Evolutionary conservation across 2,888 invertebrate genomes (phyloP), one percentile per base, ranked within the genome.

Genomic region (Trisateles emortualis): DNA sequence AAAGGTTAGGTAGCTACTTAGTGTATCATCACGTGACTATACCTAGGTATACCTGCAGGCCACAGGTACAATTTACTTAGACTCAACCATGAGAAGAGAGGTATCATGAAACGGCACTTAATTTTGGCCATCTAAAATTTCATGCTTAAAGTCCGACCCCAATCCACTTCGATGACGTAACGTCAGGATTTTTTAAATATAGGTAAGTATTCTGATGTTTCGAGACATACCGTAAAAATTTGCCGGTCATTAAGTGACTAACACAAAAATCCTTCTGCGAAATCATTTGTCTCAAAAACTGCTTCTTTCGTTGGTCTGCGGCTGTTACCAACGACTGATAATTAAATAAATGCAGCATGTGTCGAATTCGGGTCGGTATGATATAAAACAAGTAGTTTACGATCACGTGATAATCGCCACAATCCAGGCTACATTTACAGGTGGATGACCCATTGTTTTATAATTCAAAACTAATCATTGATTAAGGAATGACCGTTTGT

Each of bases 311-410:
- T 54, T 22, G 19, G 49, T 33, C 42, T 40, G n/a, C n/a, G n/a
- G n/a, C n/a, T n/a, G 62, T 66, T 64, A 62, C 58, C 52, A 63
- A 59, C 54, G 57, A 52, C 53, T 60, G 64, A 68, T 78, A 78
- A 78, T 79, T 74, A 79, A 78, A 78, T 78, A 74, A 80, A 75
- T 75, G 61, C 67, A 52, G 68, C 61, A 68, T 63, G 59, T 71
- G 75, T 78, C 75, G 78, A 78, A 77, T 72, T 63, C 68, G 62
- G 65, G 52, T 68, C 67, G 65, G 59, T 52, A 52, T 64, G 61
- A 66, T 75, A 80, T 84, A 83, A 85, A 82, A 74, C 68, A 57
- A 47, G 64, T 59, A 77, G 72, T 85, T 85, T 81, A 85, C 72
- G 79, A 77, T 56, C 69, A 58, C 22, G 41, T 45, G 49, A 54